These are phyloP conservation scores for Trissolcus japonicus DNA, from an alignment of 2,888 invertebrate species.

Conservation along the genomic window DNA sequence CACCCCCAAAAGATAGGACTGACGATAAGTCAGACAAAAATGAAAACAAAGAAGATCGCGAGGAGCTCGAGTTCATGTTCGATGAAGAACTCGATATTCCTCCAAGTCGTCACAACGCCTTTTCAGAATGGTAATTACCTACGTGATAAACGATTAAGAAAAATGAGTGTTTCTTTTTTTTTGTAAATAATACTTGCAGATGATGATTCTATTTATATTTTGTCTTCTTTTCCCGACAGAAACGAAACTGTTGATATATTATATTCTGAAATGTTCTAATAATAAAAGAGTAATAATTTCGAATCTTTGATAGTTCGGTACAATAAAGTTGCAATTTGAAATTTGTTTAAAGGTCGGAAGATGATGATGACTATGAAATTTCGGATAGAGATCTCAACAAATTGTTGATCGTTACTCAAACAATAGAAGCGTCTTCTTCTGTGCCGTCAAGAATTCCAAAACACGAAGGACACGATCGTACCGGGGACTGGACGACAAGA, in stretches of 20 bases:
- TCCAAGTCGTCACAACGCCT: conserved; percentile 87
- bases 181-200: conserved; percentile 9
- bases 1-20: conserved; percentile 68
- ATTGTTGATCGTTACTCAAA: conserved; percentile 95
- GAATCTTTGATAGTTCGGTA: background rate
- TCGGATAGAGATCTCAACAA: conserved; percentile 95
- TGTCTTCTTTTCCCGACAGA: conserved; percentile 72
- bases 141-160: conserved; percentile 7
- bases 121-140: conserved; percentile 83
- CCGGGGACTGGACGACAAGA: conserved; percentile 91
- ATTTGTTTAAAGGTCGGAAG: conserved; percentile 81
- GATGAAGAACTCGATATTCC: conserved; percentile 93
- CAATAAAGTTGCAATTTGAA: background rate
- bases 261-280: conserved; percentile 45
- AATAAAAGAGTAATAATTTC: conserved; percentile 3
- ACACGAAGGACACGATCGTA: conserved; percentile 93
- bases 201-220: conserved; percentile 63
- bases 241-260: conserved; percentile 44
- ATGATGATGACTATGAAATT: conserved; percentile 90
- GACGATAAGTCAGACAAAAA: conserved; percentile 61
- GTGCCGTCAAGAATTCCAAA: conserved; percentile 81
- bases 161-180: too few species aligned
- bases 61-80: conserved; percentile 97
- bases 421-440: conserved; percentile 64
- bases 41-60: conserved; percentile 77